A percentile compares a stretch with the other conserved stretches of the same genome.
phyloP scores from a whole-genome alignment of 2,888 invertebrate species.

The Drosophila kanekoi region DNA sequence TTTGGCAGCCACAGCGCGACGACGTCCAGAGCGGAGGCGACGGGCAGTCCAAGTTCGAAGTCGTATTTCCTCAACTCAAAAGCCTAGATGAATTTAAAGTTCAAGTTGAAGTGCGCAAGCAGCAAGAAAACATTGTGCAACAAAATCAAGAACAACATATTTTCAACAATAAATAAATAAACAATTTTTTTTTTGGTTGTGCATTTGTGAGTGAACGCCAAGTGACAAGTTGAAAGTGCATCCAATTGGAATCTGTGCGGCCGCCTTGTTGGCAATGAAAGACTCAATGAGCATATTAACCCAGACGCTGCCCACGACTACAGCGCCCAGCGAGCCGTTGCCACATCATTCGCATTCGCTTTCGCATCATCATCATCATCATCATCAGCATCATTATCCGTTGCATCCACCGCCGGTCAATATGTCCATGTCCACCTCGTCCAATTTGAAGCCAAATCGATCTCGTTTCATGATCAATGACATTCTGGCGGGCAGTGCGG shows the following conservation, averaged over 20 bases:
- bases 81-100: background rate
- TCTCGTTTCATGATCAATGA: constrained; percentile 84
- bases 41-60: constrained; percentile 25
- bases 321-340: constrained; percentile 61
- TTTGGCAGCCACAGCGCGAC: constrained; percentile 82
- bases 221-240: constrained; percentile 12
- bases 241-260: constrained; percentile 12
- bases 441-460: constrained; percentile 82
- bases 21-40: constrained; percentile 58
- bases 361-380: constrained; percentile 22
- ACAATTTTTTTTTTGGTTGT: constrained; percentile 26
- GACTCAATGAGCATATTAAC: constrained; percentile 84
- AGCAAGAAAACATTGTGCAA: background rate
- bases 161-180: background rate
- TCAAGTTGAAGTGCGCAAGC: constrained; percentile 19
- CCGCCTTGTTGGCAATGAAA: constrained; percentile 75
- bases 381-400: constrained; percentile 51
- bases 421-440: constrained; percentile 71
- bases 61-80: constrained; percentile 6
- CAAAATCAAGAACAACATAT: constrained; percentile 7
- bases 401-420: constrained; percentile 57
- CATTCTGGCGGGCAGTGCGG: constrained; percentile 82
- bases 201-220: constrained; percentile 6
- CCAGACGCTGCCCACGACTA: constrained; percentile 70
- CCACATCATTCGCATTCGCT: constrained; percentile 43